A percentile compares a stretch with the other conserved stretches of the same genome.
Conservation (phyloP, 2,888 invertebrate species). For the Hybos culiciformis region DNA sequence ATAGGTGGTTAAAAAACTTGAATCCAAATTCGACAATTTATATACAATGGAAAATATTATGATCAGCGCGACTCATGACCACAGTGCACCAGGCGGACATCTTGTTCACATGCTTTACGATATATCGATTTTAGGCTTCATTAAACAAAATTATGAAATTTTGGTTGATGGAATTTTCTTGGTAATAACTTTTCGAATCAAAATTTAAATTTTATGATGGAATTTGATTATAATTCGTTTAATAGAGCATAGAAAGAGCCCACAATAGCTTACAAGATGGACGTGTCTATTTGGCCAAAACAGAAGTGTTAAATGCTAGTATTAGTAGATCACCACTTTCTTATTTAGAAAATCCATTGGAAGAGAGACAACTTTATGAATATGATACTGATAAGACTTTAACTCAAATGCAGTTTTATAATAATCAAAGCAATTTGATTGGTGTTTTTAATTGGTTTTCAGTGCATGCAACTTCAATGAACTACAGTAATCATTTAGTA, state of each 20-base stretch:
- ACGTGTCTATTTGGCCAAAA: conserved; percentile 51
- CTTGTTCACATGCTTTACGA: conserved; percentile 81
- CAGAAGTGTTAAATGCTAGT: conserved; percentile 60
- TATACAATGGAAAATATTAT: conserved; percentile 73
- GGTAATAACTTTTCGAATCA: conserved; percentile 35
- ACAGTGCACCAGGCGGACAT: conserved; percentile 78
- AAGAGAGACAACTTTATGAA: conserved; percentile 61
- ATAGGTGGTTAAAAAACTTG: conserved; percentile 60
- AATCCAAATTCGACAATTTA: conserved; percentile 47
- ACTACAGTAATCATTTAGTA: conserved; percentile 76
- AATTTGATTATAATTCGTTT: background rate
- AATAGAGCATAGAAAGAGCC: conserved; percentile 65
- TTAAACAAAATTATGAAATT: conserved; percentile 51
- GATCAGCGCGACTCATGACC: conserved; percentile 83
- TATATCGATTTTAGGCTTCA: conserved; percentile 66
- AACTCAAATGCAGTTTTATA: conserved; percentile 63
- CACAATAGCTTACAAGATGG: conserved; percentile 58
- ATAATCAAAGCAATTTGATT: conserved; percentile 41
- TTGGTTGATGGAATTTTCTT: conserved; percentile 53
- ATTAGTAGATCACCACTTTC: conserved; percentile 84
- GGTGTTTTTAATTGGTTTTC: conserved; percentile 91
- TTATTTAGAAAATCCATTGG: conserved; percentile 67
- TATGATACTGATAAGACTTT: conserved; percentile 72
- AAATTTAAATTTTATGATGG: background rate
- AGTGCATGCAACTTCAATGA: conserved; percentile 90